Evolutionary conservation across 2,113 vertebrate species (phyloP), one percentile per base, ranked within the genome.

Genomic region (Gila orcuttii): DNA sequence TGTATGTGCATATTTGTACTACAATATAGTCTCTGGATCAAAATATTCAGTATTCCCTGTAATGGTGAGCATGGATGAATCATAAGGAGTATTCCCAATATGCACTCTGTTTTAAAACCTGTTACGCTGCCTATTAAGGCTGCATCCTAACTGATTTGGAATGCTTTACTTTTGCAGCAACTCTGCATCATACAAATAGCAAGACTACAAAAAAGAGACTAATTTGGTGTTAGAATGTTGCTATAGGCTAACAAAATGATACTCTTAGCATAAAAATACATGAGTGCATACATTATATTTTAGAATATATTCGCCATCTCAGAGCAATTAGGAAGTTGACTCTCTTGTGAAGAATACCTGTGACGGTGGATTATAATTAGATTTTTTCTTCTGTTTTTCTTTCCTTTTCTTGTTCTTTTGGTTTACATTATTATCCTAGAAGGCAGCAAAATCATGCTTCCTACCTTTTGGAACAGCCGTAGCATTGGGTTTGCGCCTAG

Each of bases 1-100:
- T 74, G 21, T 21, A 75, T 76, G 59, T 77, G 45, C 64, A 73
- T 73, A 83, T 83, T 73, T 83, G 50, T 71, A 71, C 57, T 19
- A 39, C 79, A 62, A 45, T 64, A 21, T 81, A 47, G n/a, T 64
- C n/a, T 25, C 11, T 55, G 64, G 33, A 57, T 57, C 28, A 25
- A 57, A 82, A 68, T 33, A 66, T 83, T 69, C 47, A 25, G 80
- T 31, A 36, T 6, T 78, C 10, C 75, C 50, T 78, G 75, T 52
- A 50, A 83, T 42, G 31, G 31, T 83, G 23, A 21, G 47, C 68
- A 57, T 13, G 31, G 28, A 57, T 55, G 31, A 55, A 69, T 45
- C 45, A 19, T 64, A 45, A 80, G 4, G n/a, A 64, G 39, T 10
- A 64, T 45, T 64, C 36, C 78, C 23, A 36, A 28, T 15, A 47